Evolutionary conservation across 2,113 vertebrate genomes (phyloP), one percentile per base, ranked within the genome.

Genomic region (Merops nubicus): DNA sequence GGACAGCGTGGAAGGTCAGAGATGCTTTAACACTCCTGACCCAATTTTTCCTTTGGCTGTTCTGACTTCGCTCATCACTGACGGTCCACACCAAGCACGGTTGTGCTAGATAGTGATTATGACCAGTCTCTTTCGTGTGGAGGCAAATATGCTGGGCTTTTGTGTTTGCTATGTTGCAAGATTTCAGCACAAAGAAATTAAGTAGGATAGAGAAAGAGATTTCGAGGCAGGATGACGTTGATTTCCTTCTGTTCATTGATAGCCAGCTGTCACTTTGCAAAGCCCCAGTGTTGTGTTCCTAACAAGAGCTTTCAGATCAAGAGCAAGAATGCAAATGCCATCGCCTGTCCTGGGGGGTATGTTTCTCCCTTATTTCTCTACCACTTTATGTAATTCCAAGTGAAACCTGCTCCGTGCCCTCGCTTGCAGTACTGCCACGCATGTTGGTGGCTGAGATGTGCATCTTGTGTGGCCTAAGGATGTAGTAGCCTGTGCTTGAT

Each of bases 231-330:
- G 72, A 62, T 91, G 87, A 91, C 42, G 42, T 70, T 70, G 38
- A 50, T 74, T 90, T 95, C 90, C 85, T 94, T 96, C 91, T 95
- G 89, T 90, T 93, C 34, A 7, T 67, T 90, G 94, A 85, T 62
- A 91, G 84, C 89, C 94, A 95, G 92, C 88, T 96, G 96, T 93
- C 93, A n/a, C 63, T 88, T 91, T 47, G 76, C 85, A 94, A 69
- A 93, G 88, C 90, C 40, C 20, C 20, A 25, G 45, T 22, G 38
- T 73, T 79, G 54, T 1, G 0, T 54, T 91, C 5, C 0, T 89
- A 85, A 73, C 50, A 38, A 50, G 60, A 88, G 31, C 60, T 64
- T 94, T 87, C 53, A 29, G 42, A 62, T 47, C 33, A 33, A 28
- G 29, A 88, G 42, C 50, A 45, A n/a, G 62, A 57, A 36, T 34